phyloP scores from a whole-genome alignment of 2,113 vertebrate species.

The Marcusenius ussheri region DNA sequence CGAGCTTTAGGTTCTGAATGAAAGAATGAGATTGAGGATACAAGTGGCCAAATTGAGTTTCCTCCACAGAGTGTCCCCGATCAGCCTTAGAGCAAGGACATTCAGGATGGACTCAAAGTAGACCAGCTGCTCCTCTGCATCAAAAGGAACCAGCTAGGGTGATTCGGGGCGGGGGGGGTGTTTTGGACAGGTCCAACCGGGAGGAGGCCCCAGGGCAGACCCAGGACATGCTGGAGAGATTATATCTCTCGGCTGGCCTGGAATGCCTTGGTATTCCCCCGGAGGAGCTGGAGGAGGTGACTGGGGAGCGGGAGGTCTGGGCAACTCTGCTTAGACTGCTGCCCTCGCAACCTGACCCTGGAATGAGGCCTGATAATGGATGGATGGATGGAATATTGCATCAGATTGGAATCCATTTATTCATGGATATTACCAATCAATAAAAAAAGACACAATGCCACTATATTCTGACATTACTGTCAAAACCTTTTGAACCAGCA shows the following conservation, averaged over 20 bases:
- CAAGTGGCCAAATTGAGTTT: neutral
- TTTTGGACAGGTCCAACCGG: neutral
- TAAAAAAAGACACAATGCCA: neutral
- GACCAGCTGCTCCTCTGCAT: neutral
- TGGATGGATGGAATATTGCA: neutral
- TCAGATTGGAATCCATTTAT: neutral
- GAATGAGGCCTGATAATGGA: neutral
- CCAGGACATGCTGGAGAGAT: neutral
- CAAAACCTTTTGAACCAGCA: neutral
- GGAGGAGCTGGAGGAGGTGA: neutral
- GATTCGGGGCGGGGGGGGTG: too few species aligned
- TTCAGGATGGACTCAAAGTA: neutral
- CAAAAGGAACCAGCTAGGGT: neutral
- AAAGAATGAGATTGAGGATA: neutral
- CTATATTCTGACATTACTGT: neutral
- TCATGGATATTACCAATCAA: neutral
- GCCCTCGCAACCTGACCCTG: neutral
- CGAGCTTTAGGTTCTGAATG: neutral
- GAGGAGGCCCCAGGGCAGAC: too few species aligned
- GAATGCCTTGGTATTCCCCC: neutral
- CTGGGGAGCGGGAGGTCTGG: neutral
- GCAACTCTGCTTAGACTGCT: neutral
- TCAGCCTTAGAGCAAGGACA: too few species aligned
- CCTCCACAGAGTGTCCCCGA: too few species aligned
- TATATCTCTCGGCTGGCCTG: neutral